Conservation (phyloP, 2,113 vertebrate genomes). For the Ia io region DNA sequence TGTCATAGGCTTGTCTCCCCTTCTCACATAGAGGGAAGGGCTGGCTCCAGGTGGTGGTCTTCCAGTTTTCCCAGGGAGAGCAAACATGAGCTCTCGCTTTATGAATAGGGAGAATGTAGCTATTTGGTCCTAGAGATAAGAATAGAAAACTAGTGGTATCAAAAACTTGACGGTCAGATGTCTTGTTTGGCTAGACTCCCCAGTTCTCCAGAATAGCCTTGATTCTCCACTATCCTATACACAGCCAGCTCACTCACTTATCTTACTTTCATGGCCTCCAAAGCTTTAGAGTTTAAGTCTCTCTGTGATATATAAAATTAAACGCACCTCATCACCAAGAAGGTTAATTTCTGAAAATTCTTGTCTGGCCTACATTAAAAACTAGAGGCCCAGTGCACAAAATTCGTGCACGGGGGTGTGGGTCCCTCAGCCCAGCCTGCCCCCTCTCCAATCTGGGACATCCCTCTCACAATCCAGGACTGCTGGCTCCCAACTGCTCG, state of each 20-base stretch:
- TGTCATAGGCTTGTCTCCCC: background rate
- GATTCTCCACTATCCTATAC: background rate
- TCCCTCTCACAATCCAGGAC: too few relatives aligned
- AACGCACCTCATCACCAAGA: background rate
- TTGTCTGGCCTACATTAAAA: constrained; percentile 32
- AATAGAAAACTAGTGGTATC: background rate
- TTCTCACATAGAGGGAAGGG: background rate
- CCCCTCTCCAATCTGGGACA: too few relatives aligned
- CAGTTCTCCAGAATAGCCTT: background rate
- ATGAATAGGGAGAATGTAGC: background rate
- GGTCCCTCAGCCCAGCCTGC: too few relatives aligned
- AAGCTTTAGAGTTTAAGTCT: background rate
- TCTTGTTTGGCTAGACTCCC: background rate
- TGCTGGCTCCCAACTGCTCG: too few relatives aligned
- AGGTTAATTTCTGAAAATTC: constrained; percentile 31
- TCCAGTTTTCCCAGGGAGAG: background rate
- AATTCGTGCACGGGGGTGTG: too few relatives aligned
- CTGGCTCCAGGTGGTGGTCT: background rate
- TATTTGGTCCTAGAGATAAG: background rate
- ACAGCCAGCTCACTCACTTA: background rate
- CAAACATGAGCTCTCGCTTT: background rate
- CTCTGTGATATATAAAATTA: background rate
- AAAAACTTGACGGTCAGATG: background rate
- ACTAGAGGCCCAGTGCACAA: too few relatives aligned
- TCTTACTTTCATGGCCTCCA: background rate